phyloP scores from a whole-genome alignment of 2,113 vertebrate species.

The Benitochromis conjunctus region DNA sequence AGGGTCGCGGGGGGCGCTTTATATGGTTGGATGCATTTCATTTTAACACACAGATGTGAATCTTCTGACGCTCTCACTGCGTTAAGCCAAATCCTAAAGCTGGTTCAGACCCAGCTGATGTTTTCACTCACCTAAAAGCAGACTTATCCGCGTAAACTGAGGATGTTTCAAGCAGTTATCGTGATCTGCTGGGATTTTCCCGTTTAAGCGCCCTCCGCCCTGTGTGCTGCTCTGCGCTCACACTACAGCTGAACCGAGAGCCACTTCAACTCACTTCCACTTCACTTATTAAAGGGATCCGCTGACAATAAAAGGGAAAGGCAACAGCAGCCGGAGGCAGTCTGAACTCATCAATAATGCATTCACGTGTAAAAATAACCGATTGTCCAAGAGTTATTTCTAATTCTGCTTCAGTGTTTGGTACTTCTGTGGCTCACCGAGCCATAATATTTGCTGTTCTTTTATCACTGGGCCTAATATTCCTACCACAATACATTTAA shows the following conservation, averaged over 20 bases:
- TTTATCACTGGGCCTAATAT: background rate
- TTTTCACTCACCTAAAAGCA: conserved; percentile 20
- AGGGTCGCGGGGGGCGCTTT: background rate
- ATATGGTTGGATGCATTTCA: background rate
- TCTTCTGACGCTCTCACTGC: background rate
- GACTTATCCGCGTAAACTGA: background rate
- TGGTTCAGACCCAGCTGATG: rapidly evolving
- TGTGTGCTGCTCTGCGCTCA: background rate
- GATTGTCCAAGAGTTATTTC: conserved; percentile 11
- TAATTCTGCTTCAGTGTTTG: background rate
- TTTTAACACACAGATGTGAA: background rate
- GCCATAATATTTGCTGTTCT: background rate
- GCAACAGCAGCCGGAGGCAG: background rate
- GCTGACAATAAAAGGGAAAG: conserved; percentile 5
- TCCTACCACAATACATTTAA: background rate
- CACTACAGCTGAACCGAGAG: background rate
- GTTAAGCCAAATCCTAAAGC: background rate
- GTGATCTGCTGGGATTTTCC: background rate
- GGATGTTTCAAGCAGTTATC: background rate
- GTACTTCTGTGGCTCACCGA: background rate
- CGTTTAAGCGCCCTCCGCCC: background rate
- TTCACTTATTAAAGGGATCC: conserved; percentile 37
- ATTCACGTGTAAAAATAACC: conserved; percentile 35
- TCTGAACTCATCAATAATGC: conserved; percentile 34
- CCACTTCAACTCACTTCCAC: background rate